phyloP scores from a whole-genome alignment of 2,113 vertebrate species.

The Telmatochromis sp. region DNA sequence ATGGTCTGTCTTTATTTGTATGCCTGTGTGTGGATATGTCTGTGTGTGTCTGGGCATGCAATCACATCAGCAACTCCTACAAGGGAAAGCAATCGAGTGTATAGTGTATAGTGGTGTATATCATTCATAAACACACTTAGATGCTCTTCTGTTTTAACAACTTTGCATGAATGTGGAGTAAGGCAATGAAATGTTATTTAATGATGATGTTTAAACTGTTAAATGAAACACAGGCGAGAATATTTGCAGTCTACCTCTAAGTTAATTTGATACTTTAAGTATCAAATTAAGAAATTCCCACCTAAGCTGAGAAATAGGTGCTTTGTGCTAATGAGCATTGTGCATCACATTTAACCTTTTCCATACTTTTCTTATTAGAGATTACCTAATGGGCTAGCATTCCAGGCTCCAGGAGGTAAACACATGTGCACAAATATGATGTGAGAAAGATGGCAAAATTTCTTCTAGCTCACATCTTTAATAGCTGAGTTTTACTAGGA shows the following conservation, averaged over 20 bases:
- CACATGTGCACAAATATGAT: neutral
- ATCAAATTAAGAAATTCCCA: neutral
- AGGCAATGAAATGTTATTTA: neutral
- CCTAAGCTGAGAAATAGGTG: neutral
- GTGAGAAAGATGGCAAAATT: neutral
- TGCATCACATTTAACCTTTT: neutral
- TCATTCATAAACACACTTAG: neutral
- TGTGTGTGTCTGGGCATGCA: neutral
- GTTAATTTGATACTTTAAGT: neutral
- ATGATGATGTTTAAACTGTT: neutral
- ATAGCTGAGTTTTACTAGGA: conserved; percentile 38
- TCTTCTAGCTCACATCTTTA: conserved; percentile 32
- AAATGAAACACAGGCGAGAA: neutral
- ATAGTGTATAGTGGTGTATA: neutral
- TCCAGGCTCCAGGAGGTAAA: conserved; percentile 4
- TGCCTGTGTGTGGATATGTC: neutral
- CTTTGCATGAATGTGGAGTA: neutral
- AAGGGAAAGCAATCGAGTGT: neutral
- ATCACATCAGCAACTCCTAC: neutral
- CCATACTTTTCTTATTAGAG: conserved; percentile 22
- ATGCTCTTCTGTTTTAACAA: neutral
- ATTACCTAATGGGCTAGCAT: neutral
- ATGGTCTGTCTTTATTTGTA: conserved; percentile 25
- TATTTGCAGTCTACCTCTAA: neutral
- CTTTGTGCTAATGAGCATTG: neutral